These are phyloP conservation scores for Oxystoma pomonae DNA, from an alignment of 2,888 invertebrate species.

Conservation along the genomic window DNA sequence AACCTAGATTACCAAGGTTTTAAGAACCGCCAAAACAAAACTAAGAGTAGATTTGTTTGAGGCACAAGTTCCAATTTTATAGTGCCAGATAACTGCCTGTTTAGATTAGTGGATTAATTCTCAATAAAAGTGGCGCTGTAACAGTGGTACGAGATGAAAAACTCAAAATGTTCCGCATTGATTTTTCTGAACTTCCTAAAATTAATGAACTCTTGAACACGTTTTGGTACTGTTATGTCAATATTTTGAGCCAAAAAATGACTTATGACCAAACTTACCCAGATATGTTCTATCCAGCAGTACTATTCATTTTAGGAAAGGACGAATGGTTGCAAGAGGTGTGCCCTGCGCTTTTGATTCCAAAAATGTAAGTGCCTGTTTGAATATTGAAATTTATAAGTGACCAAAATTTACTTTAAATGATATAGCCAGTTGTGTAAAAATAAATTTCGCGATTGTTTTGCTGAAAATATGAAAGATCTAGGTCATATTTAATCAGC, in stretches of 20 bases:
- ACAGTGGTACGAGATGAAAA: slow-evolving; percentile 7
- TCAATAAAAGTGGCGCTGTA: slow-evolving; percentile 6
- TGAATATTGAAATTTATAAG: too few relatives aligned
- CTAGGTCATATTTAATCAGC: slow-evolving; percentile 20
- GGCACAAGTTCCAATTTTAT: too few relatives aligned
- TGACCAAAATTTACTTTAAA: too few relatives aligned
- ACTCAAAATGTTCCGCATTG: slow-evolving; percentile 5
- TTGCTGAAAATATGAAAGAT: slow-evolving; percentile 11
- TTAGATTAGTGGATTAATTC: slow-evolving; percentile 5
- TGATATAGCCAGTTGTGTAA: too few relatives aligned
- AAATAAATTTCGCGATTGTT: too few relatives aligned
- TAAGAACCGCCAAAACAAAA: not conserved
- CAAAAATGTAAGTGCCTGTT: too few relatives aligned
- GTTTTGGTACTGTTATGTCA: not conserved
- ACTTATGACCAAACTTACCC: not conserved
- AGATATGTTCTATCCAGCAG: not conserved
- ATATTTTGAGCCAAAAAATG: not conserved
- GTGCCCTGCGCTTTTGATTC: not conserved
- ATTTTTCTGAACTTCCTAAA: slow-evolving; percentile 9
- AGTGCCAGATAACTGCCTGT: slow-evolving; percentile 9
- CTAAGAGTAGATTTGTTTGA: too few relatives aligned
- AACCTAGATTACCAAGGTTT: not conserved
- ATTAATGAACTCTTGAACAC: not conserved
- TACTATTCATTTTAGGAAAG: not conserved
- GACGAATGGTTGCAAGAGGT: not conserved